Base-by-base conservation (phyloP, 2,888 invertebrate genomes). In the Parasteatoda lunata region DNA sequence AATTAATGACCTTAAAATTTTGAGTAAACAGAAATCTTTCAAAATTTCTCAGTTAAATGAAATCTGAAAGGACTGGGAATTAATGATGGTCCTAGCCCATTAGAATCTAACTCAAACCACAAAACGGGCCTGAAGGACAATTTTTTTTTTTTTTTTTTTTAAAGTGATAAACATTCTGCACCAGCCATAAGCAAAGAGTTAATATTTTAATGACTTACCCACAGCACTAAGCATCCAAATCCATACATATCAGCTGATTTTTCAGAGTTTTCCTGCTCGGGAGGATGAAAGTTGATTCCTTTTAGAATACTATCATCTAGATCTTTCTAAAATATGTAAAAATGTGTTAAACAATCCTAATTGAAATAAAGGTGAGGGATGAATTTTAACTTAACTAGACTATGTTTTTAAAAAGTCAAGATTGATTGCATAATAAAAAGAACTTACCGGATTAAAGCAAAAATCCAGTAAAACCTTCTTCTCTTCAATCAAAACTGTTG, bases 171-270 rank as follows among this genome's bases (percentile, higher is more conserved):
- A 30, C 30, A 30, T 30, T 0, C 30, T 30, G 30, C 2, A 30
- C 2, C 30, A 30, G 30, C 30, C 2, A 2, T 30, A 2, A 30
- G 30, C 30, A 30, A 30, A 30, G 30, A 2, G 30, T 30, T 30
- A 1, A 30, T 30, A 48, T 0, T 71, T 7, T 45, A 13, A n/a
- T 48, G 47, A 77, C 85, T 30, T 59, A 86, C 85, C 85, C 85
- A 86, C 47, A 86, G 71, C 3, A 81, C 54, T 66, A 86, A 45
- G 45, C 85, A 86, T 51, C 85, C 85, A 80, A 80, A 86, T n/a
- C 66, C 66, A 80, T 80, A 86, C 85, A 86, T 86, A 72, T 86
- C 85, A 54, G 70, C 54, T 15, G 80, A 71, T 81, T 86, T 76
- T 71, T 68, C 64, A 0, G 5, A 11, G 9, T 65, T 52, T 54